Evolutionary conservation across 1,140 invertebrate species (phyloP).

Genomic region (Leptopilina clavipes): DNA sequence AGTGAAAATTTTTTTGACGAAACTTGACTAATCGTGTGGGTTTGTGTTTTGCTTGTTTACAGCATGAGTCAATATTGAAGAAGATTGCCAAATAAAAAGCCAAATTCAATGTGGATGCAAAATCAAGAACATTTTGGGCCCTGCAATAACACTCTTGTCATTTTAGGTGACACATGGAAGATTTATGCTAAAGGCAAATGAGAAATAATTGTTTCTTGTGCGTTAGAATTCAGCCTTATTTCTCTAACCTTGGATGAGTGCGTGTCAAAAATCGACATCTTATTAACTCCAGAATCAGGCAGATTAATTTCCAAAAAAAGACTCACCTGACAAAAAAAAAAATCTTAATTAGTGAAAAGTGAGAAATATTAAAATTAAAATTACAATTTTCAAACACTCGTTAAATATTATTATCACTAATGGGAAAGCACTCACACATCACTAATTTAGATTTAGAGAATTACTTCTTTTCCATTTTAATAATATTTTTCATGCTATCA

Average conservation of each 20-base stretch:
- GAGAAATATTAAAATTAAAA: no score
- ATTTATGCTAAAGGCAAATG: conserved; percentile 57
- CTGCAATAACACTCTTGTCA: conserved; percentile 67
- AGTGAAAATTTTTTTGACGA: background rate
- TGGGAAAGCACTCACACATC: no score
- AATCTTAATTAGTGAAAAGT: background rate
- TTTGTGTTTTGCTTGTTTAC: conserved; percentile 68
- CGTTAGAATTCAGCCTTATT: background rate
- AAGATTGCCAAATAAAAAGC: conserved; percentile 41
- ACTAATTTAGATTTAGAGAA: no score
- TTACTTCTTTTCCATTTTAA: no score
- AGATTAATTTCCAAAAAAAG: background rate
- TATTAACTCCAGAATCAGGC: conserved; percentile 3
- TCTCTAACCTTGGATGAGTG: conserved; percentile 9
- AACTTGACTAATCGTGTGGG: conserved; percentile 58
- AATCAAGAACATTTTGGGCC: conserved; percentile 37
- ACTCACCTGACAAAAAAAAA: background rate
- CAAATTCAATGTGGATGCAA: conserved; percentile 40
- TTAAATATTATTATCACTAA: no score
- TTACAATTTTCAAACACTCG: no score
- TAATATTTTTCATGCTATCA: no score
- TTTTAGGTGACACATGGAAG: conserved; percentile 70
- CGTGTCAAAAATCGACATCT: background rate
- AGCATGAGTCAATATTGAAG: conserved; percentile 53
- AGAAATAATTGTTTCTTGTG: conserved; percentile 40